Evolutionary conservation across 2,888 invertebrate species (phyloP).

Genomic region (Horisme vitalbata): DNA sequence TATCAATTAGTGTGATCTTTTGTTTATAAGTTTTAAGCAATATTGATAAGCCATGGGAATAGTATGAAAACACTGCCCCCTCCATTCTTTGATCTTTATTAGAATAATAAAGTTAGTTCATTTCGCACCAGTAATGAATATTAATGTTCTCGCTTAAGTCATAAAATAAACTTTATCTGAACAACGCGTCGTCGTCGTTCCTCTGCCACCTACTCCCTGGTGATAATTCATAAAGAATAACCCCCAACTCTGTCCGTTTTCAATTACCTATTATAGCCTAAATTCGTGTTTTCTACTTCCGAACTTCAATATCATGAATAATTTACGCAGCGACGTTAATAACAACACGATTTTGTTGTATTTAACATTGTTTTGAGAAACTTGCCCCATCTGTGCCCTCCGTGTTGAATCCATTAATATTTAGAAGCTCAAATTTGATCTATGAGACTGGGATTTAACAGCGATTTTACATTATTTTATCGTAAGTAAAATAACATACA

Average conservation of each 20-base stretch:
- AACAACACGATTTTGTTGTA: constrained; percentile 55
- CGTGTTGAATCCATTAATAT: constrained; percentile 31
- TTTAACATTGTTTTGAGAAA: constrained; percentile 43
- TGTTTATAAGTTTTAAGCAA: constrained; percentile 8
- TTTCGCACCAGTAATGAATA: constrained; percentile 78
- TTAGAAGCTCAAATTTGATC: constrained; percentile 34
- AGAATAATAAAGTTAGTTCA: constrained; percentile 78
- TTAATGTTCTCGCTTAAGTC: constrained; percentile 78
- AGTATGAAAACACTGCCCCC: constrained; percentile 47
- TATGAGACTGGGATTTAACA: constrained; percentile 10
- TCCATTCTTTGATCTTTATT: constrained; percentile 72
- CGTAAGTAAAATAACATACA: too few relatives aligned
- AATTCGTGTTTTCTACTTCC: constrained; percentile 65
- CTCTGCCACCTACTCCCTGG: constrained; percentile 57
- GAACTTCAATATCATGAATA: constrained; percentile 70
- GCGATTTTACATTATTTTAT: too few relatives aligned
- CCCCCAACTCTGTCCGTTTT: constrained; percentile 70
- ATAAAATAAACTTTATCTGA: constrained; percentile 80
- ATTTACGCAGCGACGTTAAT: constrained; percentile 57
- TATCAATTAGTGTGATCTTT: background rate
- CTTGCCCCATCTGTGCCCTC: constrained; percentile 33
- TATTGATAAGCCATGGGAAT: constrained; percentile 35
- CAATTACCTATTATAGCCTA: constrained; percentile 64
- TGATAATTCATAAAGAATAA: constrained; percentile 76
- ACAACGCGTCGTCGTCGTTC: constrained; percentile 67